Conservation (phyloP, 2,888 invertebrate species). For the Dichetophora obliterata region DNA sequence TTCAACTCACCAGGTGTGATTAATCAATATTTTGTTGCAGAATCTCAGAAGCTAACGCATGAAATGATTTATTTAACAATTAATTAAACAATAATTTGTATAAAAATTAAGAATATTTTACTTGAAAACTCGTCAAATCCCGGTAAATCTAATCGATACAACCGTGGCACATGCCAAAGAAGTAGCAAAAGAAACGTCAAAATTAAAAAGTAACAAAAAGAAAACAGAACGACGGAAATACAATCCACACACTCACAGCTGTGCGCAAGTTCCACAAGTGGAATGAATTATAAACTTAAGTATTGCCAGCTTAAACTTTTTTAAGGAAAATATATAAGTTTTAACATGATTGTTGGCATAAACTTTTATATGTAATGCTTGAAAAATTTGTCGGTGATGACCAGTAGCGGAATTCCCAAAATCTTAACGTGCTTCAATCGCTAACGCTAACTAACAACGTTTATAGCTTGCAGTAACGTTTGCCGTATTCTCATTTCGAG, state of each 20-base stretch:
- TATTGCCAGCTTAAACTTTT: conserved; percentile 9
- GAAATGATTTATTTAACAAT: background rate
- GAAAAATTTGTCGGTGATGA: no score
- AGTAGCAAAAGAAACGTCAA: conserved; percentile 45
- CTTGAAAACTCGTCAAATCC: conserved; percentile 35
- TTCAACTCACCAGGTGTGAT: conserved; percentile 12
- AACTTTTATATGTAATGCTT: no score
- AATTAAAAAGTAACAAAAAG: conserved; percentile 35
- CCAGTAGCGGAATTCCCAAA: no score
- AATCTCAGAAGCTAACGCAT: background rate
- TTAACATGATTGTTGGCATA: no score
- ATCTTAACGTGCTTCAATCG: no score
- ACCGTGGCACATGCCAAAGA: conserved; percentile 35
- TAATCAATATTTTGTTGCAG: background rate
- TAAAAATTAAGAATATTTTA: conserved; percentile 34
- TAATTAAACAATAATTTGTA: background rate
- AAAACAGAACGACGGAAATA: conserved; percentile 11
- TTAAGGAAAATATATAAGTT: no score
- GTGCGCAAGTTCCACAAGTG: background rate
- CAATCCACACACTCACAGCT: background rate
- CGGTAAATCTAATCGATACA: conserved; percentile 40
- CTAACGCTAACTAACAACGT: no score
- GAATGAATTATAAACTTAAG: background rate
- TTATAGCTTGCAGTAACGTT: no score
- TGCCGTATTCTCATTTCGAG: no score